Evolutionary conservation across 2,113 vertebrate species (phyloP), one percentile per base, ranked within the genome.

Genomic region (Colistium nudipinnis): DNA sequence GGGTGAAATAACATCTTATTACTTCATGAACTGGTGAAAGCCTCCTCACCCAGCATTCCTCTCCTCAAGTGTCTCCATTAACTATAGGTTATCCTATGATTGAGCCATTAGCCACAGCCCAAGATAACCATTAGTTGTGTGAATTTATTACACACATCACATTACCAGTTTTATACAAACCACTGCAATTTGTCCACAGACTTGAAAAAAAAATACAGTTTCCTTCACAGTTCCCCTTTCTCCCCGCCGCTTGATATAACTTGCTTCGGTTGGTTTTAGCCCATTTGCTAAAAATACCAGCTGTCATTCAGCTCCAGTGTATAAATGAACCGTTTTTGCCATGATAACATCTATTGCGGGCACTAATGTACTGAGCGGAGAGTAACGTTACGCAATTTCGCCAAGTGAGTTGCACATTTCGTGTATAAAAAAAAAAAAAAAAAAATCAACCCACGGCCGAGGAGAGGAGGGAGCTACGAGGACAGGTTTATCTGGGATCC

Each of bases 91-190:
- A 74, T 80, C 68, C 78, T 74, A 55, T 77, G 62, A 88, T 82
- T 78, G 44, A 78, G 53, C 64, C 70, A 82, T 87, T 79, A 79
- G 68, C 77, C 80, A 65, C 78, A 78, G 25, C 72, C 74, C 82
- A 70, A 69, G 62, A 69, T 76, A 80, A 73, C 70, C 64, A 85
- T 83, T 79, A 82, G 44, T 80, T 73, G 69, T 66, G 78, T 25
- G 54, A 76, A 80, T 77, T 82, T 63, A 66, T 79, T 62, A 82
- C 52, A 82, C 66, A 84, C 62, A 62, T 75, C 56, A 54, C 54
- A 81, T 85, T 77, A 76, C 60, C 66, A 70, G 77, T 78, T 83
- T 70, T 57, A 62, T 54, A 66, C 78, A 85, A 86, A 85, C 61
- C 70, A 51, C 78, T 59, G 62, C 61, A 79, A 82, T 85, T 87